Evolutionary conservation across 1,140 invertebrate genomes (phyloP), one percentile per base, ranked within the genome.

Genomic region (Xylocopa sonorina): DNA sequence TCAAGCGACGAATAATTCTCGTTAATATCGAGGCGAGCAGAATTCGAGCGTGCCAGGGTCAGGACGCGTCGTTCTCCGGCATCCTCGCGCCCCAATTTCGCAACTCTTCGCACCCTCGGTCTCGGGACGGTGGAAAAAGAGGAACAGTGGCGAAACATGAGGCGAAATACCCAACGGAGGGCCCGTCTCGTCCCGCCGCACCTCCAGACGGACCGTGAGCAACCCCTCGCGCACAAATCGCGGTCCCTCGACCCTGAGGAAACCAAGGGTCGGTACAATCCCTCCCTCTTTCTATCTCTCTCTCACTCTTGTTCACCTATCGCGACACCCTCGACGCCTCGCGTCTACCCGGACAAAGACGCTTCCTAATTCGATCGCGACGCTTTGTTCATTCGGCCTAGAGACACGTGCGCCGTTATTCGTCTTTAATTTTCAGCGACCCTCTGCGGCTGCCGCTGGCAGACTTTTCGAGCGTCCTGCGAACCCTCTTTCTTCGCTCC

Each of bases 291-390:
- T 24, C 32, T 38, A 53, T 0, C n/a, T 60, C 3, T 7, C 41
- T n/a, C 10, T 16, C 38, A 38, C 78, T 80, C 43, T 66, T 58
- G 12, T n/a, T n/a, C n/a, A n/a, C n/a, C n/a, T n/a, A n/a, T n/a
- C 55, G 50, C 80, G 66, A 73, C 82, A 46, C 75, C 67, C 72
- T 72, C 64, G 34, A 51, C 51, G 62, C 71, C 72, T 78, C 12
- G 66, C 81, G 72, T 60, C 66, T 86, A 85, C 85, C 75, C 75
- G 87, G 87, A 91, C 90, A 91, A 91, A 91, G 89, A 88, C 88
- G 81, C 76, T 81, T 85, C 66, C 89, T 91, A 92, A 92, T 91
- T 90, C 87, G 87, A 89, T 89, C 81, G 84, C 78, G 85, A 87
- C 71, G 83, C 89, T 90, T 91, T 90, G 90, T 90, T 88, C 84